Percentiles rank a stretch among this genome's conserved stretches.
Conservation (phyloP, 2,888 invertebrate genomes). For the Anticlea derivata region DNA sequence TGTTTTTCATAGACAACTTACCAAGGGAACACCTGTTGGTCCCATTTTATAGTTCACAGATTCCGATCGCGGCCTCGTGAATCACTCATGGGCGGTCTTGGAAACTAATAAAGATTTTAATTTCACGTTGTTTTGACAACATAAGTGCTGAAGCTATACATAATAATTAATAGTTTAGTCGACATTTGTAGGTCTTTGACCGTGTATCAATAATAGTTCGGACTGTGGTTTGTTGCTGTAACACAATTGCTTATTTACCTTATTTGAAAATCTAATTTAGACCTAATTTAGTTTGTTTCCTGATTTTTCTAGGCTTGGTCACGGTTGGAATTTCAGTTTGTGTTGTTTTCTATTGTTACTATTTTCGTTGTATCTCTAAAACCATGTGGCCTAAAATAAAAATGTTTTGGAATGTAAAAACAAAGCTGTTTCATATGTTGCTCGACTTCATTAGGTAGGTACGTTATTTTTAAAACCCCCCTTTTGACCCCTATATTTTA, state of each 20-base stretch:
- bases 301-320: too few species aligned
- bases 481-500: too few species aligned
- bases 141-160: conserved; percentile 9
- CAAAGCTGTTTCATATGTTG: too few species aligned
- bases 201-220: conserved; percentile 13
- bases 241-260: too few species aligned
- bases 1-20: not conserved
- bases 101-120: conserved; percentile 11
- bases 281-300: too few species aligned
- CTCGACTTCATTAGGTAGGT: too few species aligned
- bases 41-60: conserved; percentile 21
- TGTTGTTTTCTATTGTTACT: too few species aligned
- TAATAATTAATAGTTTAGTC: conserved; percentile 2
- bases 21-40: conserved; percentile 24
- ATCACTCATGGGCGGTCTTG: conserved; percentile 18
- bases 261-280: not conserved
- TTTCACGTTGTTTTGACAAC: conserved; percentile 18
- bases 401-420: too few species aligned
- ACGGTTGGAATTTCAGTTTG: too few species aligned
- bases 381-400: too few species aligned
- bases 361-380: too few species aligned
- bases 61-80: conserved; percentile 16
- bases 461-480: too few species aligned
- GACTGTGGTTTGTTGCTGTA: not conserved
- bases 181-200: conserved; percentile 20